Percentiles rank a stretch among this genome's conserved stretches.
These are phyloP conservation scores for Mythimna vitellina DNA, from an alignment of 2,888 invertebrate genomes.

Conservation along the genomic window DNA sequence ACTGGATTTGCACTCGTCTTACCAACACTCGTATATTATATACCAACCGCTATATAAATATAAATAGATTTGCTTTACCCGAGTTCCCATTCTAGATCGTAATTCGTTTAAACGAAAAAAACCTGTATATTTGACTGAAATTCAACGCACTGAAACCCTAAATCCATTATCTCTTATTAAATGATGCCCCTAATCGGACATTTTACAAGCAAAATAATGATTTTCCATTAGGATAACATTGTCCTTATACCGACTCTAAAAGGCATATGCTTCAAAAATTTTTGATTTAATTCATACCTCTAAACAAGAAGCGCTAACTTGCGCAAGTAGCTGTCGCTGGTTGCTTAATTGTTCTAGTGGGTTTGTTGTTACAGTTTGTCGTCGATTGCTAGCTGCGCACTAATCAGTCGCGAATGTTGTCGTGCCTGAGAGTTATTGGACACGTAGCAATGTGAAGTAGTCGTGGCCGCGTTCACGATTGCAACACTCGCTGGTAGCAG, in stretches of 20 bases:
- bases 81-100: constrained; percentile 29
- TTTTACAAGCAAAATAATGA: too few relatives aligned
- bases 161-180: too few relatives aligned
- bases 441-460: constrained; percentile 68
- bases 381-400: constrained; percentile 68
- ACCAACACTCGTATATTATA: constrained; percentile 75
- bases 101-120: constrained; percentile 12
- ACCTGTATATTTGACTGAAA: not conserved
- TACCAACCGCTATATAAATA: constrained; percentile 58
- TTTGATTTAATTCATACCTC: constrained; percentile 28
- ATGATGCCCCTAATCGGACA: too few relatives aligned
- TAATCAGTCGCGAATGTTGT: constrained; percentile 42
- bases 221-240: too few relatives aligned
- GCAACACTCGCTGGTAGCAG: constrained; percentile 80
- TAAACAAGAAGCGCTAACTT: constrained; percentile 34
- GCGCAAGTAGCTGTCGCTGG: constrained; percentile 5
- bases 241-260: too few relatives aligned
- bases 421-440: constrained; percentile 65
- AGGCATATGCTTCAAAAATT: not conserved
- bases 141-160: not conserved
- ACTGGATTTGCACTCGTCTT: constrained; percentile 88
- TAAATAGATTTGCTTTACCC: constrained; percentile 45
- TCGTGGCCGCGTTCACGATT: constrained; percentile 72
- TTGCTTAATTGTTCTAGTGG: constrained; percentile 24
- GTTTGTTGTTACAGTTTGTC: constrained; percentile 29